These are phyloP conservation scores for Poecilus cupreus DNA, from an alignment of 2,888 invertebrate genomes.

Conservation along the genomic window DNA sequence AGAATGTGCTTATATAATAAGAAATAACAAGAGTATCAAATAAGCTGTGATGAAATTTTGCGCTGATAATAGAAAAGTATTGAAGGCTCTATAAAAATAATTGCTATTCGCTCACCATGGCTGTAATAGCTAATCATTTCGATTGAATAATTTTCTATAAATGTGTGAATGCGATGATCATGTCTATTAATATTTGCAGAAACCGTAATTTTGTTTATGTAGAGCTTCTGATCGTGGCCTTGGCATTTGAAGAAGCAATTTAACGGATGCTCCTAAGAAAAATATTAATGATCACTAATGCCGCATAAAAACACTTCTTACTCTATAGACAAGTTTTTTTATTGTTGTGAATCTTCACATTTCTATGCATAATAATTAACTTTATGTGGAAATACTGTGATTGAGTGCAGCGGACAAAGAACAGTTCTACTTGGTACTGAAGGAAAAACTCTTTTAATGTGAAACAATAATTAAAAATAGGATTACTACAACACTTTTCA, in stretches of 20 bases:
- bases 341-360: background rate
- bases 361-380: slow-evolving; percentile 35
- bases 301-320: slow-evolving; percentile 19
- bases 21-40: background rate
- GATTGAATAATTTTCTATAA: slow-evolving; percentile 14
- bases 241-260: slow-evolving; percentile 36
- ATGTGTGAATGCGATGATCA: slow-evolving; percentile 27
- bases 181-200: slow-evolving; percentile 35
- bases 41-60: background rate
- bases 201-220: slow-evolving; percentile 30
- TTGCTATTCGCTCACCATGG: background rate
- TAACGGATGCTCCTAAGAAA: slow-evolving; percentile 32
- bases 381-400: slow-evolving; percentile 17
- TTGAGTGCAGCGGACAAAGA: slow-evolving; percentile 6
- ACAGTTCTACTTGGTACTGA: background rate
- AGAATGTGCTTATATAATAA: background rate
- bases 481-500: background rate
- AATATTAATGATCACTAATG: slow-evolving; percentile 32
- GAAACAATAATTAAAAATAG: background rate
- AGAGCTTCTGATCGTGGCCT: slow-evolving; percentile 29
- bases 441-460: background rate
- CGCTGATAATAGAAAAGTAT: background rate
- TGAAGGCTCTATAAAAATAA: background rate
- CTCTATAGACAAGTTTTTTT: slow-evolving; percentile 22
- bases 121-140: slow-evolving; percentile 7